These are phyloP conservation scores for Champsocephalus gunnari DNA, from an alignment of 2,797 vertebrate genomes.

Conservation along the genomic window DNA sequence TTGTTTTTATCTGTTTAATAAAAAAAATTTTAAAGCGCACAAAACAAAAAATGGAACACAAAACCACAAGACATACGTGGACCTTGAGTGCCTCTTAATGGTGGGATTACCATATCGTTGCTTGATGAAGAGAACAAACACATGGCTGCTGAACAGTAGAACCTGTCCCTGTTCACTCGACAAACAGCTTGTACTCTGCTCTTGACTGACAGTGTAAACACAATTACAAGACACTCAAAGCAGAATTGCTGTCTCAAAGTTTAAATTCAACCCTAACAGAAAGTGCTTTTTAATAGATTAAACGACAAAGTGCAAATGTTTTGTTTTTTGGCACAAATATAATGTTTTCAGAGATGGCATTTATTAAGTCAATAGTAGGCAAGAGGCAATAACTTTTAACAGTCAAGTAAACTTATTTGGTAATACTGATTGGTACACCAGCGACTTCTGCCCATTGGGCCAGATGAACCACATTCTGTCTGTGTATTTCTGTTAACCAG, in stretches of 20 bases:
- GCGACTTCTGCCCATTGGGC: constrained; percentile 2
- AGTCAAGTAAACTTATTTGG: constrained; percentile 14
- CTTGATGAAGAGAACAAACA: constrained; percentile 31
- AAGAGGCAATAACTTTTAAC: neutral
- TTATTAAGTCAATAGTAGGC: neutral
- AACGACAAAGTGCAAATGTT: neutral
- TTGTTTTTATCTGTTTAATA: neutral
- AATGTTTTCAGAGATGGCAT: no score
- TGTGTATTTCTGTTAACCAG: constrained; percentile 52
- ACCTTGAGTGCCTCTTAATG: constrained; percentile 15
- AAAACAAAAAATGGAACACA: neutral
- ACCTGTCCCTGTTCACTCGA: constrained; percentile 25
- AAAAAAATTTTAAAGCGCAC: neutral
- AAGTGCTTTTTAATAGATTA: neutral
- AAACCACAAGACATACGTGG: neutral
- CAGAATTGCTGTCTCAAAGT: neutral
- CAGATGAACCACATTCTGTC: constrained; percentile 37
- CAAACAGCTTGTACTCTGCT: constrained; percentile 36
- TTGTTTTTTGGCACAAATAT: neutral
- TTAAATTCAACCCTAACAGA: constrained; percentile 15
- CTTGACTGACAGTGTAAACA: constrained; percentile 25
- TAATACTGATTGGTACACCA: neutral
- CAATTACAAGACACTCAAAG: constrained; percentile 33
- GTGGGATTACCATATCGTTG: constrained; percentile 40
- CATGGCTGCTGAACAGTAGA: constrained; percentile 28